A percentile compares a stretch with the other conserved stretches of the same genome.
phyloP scores from a whole-genome alignment of 2,113 vertebrate genomes.

The Tursiops truncatus region DNA sequence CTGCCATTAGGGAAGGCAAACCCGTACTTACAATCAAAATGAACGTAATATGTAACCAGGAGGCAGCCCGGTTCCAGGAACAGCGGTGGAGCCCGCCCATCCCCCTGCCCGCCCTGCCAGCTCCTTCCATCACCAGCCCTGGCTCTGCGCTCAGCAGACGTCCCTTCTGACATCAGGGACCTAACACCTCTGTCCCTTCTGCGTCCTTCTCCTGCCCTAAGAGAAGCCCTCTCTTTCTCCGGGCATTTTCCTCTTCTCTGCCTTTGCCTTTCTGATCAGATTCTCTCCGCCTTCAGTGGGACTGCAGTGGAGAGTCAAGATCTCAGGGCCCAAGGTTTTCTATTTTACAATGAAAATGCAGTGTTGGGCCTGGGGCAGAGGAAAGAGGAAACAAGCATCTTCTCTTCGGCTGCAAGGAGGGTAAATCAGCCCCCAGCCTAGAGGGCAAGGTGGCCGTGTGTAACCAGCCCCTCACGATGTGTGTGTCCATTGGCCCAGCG shows the following conservation, averaged over 20 bases:
- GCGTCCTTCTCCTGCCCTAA: background rate
- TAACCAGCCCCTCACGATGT: fast-evolving
- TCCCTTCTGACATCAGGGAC: background rate
- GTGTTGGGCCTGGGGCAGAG: background rate
- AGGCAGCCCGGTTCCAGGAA: conserved; percentile 54
- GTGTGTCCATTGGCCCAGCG: background rate
- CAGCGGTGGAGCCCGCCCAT: fast-evolving
- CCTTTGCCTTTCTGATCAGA: background rate
- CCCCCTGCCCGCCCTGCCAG: background rate
- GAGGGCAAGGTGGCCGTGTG: background rate
- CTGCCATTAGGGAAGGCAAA: conserved; percentile 52
- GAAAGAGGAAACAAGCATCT: background rate
- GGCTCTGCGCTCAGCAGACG: background rate
- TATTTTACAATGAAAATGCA: background rate
- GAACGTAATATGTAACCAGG: background rate
- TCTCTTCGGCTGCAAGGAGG: background rate
- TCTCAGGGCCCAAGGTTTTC: background rate
- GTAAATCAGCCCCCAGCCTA: background rate
- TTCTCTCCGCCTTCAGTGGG: too few species aligned
- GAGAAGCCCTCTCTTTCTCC: background rate
- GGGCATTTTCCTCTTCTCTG: background rate
- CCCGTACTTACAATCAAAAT: conserved; percentile 21
- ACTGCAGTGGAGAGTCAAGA: background rate
- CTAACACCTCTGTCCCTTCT: background rate
- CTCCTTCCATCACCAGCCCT: background rate